Conservation (phyloP, 2,888 invertebrate species). For the Pemphredon lugubris region DNA sequence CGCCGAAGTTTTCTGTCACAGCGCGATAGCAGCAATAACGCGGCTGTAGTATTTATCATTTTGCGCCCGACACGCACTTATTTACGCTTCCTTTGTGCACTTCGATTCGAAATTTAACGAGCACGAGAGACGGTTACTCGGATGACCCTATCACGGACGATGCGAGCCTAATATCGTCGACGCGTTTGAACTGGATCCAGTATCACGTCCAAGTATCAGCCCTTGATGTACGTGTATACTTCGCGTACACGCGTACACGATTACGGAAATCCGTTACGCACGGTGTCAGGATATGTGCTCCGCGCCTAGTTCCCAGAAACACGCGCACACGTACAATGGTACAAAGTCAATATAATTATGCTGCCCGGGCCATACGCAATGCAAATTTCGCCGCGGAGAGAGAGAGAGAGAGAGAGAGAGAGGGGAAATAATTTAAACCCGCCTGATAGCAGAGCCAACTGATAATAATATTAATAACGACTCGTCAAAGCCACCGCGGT, state of each 20-base stretch:
- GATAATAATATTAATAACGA: slow-evolving; percentile 53
- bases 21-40: no score
- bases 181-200: slow-evolving; percentile 19
- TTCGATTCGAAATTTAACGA: no score
- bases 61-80: no score
- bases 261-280: slow-evolving; percentile 34
- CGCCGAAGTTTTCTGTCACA: no score
- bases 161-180: slow-evolving; percentile 37
- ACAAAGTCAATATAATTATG: slow-evolving; percentile 60
- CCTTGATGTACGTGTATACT: slow-evolving; percentile 26
- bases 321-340: slow-evolving; percentile 23
- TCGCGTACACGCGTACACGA: neutral
- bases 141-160: no score
- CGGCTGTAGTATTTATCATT: no score
- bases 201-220: slow-evolving; percentile 33
- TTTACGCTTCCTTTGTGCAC: no score
- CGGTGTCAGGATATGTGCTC: slow-evolving; percentile 34
- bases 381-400: slow-evolving; percentile 28
- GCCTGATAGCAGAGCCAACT: slow-evolving; percentile 24
- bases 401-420: slow-evolving; percentile 6
- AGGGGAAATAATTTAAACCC: slow-evolving; percentile 47
- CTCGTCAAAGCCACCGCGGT: slow-evolving; percentile 1
- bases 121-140: no score
- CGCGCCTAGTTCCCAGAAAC: neutral
- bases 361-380: slow-evolving; percentile 21